Evolutionary conservation across 1,140 invertebrate species (phyloP).

Genomic region (Phortica variegata): DNA sequence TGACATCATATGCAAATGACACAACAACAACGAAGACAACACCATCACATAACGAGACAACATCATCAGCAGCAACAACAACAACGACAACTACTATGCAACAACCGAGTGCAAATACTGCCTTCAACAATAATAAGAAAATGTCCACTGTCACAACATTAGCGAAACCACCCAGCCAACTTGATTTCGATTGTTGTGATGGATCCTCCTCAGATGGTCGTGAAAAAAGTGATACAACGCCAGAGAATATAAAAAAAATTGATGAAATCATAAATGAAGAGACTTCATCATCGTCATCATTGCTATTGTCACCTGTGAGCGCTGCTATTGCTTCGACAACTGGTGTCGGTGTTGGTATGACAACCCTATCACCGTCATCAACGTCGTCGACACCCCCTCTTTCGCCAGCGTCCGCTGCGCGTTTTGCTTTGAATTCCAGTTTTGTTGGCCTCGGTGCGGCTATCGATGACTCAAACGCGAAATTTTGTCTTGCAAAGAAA

Average conservation of each 20-base stretch:
- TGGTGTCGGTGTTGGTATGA: conserved; percentile 14
- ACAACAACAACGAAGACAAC: conserved; percentile 23
- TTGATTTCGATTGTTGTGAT: conserved; percentile 38
- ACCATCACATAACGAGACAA: conserved; percentile 6
- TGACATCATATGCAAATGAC: conserved; percentile 52
- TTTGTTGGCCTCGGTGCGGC: conserved; percentile 44
- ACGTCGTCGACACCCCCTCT: conserved; percentile 9
- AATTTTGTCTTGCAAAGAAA: conserved; percentile 48
- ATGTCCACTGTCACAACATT: background rate
- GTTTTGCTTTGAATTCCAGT: conserved; percentile 6
- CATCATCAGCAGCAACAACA: conserved; percentile 1
- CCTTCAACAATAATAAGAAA: background rate
- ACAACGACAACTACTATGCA: background rate
- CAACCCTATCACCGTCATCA: conserved; percentile 2
- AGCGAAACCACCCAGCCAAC: conserved; percentile 11
- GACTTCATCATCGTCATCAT: no score
- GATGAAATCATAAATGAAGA: conserved; percentile 43
- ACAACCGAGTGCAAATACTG: background rate
- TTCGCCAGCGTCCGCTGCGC: conserved; percentile 16
- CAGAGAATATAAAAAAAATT: conserved; percentile 54
- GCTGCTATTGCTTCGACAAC: no score
- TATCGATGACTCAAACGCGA: conserved; percentile 49
- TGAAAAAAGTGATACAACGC: conserved; percentile 50
- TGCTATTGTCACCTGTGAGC: no score
- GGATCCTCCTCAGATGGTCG: conserved; percentile 35